A percentile compares a stretch with the other conserved stretches of the same genome.
phyloP scores from a whole-genome alignment of 2,888 invertebrate genomes.

The Masnerella sp. region DNA sequence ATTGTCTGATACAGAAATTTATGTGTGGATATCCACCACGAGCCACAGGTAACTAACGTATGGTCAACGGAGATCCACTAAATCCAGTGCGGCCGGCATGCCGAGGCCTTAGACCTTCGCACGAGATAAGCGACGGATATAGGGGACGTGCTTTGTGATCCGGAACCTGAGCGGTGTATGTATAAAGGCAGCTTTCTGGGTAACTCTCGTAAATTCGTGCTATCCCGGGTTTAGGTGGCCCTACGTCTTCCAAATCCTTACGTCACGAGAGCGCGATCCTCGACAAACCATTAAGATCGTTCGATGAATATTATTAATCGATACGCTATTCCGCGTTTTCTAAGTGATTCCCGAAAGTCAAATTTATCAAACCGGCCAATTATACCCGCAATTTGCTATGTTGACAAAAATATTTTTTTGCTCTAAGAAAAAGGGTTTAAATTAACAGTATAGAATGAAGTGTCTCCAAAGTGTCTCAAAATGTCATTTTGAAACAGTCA shows the following conservation, averaged over 20 bases:
- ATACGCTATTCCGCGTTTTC: neutral
- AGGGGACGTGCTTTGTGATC: conserved; percentile 73
- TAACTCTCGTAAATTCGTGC: conserved; percentile 65
- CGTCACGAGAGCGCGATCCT: conserved; percentile 38
- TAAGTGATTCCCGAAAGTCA: conserved; percentile 8
- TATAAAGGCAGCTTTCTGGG: conserved; percentile 62
- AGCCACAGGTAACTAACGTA: conserved; percentile 73
- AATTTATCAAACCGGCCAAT: no score
- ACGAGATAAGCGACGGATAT: conserved; percentile 65
- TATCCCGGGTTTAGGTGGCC: conserved; percentile 54
- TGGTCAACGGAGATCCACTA: conserved; percentile 65
- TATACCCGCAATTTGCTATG: no score
- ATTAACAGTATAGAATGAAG: no score
- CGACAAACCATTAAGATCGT: conserved; percentile 38
- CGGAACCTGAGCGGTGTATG: conserved; percentile 67
- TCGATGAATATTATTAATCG: conserved; percentile 44
- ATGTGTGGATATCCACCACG: conserved; percentile 72
- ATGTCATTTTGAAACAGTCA: no score
- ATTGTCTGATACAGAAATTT: conserved; percentile 77
- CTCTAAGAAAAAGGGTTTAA: no score
- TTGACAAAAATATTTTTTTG: no score
- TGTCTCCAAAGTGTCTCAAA: no score
- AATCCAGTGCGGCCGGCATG: conserved; percentile 71
- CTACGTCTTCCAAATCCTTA: conserved; percentile 58
- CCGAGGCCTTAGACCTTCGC: conserved; percentile 69